Conservation (phyloP, 2,888 invertebrate genomes). For the Hypomecis atomaria region DNA sequence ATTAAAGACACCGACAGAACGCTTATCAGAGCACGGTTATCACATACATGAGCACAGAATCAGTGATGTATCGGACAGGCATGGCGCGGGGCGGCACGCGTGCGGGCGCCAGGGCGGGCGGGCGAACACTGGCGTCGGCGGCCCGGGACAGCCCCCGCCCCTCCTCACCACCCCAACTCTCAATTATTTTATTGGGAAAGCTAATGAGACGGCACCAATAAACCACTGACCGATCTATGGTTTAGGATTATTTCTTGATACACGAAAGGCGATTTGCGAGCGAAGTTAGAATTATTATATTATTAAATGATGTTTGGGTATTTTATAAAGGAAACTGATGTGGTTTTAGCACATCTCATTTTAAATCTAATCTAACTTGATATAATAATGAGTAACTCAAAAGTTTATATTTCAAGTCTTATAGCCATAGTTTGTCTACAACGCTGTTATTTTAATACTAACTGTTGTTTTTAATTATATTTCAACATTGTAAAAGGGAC, state of each 20-base stretch:
- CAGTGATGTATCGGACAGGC: conserved; percentile 35
- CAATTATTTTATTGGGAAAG: conserved; percentile 84
- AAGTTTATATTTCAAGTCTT: too few species aligned
- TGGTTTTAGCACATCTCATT: too few species aligned
- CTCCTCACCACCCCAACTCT: conserved; percentile 63
- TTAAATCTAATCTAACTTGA: too few species aligned
- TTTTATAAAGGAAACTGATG: too few species aligned
- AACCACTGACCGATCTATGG: conserved; percentile 33
- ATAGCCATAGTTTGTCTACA: too few species aligned
- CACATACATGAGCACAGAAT: conserved; percentile 28
- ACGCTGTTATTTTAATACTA: too few species aligned
- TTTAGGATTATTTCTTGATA: conserved; percentile 27
- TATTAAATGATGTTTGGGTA: neutral
- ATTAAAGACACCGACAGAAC: conserved; percentile 5
- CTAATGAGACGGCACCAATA: conserved; percentile 73
- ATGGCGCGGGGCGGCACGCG: conserved; percentile 57
- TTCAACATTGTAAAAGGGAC: too few species aligned
- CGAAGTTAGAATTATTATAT: neutral
- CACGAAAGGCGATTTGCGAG: conserved; percentile 1
- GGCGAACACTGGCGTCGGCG: conserved; percentile 71
- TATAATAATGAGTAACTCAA: too few species aligned
- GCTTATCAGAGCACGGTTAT: conserved; percentile 15
- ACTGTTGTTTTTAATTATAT: too few species aligned
- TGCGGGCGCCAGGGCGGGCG: conserved; percentile 74
- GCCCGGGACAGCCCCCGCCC: conserved; percentile 36